Evolutionary conservation across 2,113 vertebrate genomes (phyloP).

Genomic region (Takifugu flavidus): DNA sequence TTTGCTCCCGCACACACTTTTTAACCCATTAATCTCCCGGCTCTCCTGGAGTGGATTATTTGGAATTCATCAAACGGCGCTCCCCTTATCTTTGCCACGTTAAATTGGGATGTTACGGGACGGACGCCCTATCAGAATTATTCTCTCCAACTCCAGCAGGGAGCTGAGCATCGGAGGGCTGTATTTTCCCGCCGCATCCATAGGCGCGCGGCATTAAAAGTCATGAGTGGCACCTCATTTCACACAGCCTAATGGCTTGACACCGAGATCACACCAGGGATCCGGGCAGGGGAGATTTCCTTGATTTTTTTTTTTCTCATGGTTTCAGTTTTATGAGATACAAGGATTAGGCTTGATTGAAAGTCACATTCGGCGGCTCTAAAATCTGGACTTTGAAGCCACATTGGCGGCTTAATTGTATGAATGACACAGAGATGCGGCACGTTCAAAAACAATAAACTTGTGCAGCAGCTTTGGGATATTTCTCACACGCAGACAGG

Average conservation of each 20-base stretch:
- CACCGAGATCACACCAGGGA: slow-evolving; percentile 73
- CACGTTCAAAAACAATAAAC: slow-evolving; percentile 15
- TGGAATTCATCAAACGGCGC: slow-evolving; percentile 59
- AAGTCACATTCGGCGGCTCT: slow-evolving; percentile 47
- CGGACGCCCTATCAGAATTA: slow-evolving; percentile 65
- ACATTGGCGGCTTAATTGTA: slow-evolving; percentile 44
- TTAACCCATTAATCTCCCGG: slow-evolving; percentile 54
- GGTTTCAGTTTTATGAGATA: slow-evolving; percentile 59
- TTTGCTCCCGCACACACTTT: slow-evolving; percentile 1
- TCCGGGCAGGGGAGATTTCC: slow-evolving; percentile 66
- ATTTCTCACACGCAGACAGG: slow-evolving; percentile 66
- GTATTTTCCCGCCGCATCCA: slow-evolving; percentile 68
- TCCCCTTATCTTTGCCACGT: slow-evolving; percentile 59
- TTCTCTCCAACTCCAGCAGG: slow-evolving; percentile 53
- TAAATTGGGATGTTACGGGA: slow-evolving; percentile 64
- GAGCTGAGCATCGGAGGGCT: slow-evolving; percentile 54
- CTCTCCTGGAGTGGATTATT: slow-evolving; percentile 68
- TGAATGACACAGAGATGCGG: slow-evolving; percentile 34
- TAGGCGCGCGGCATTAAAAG: slow-evolving; percentile 75
- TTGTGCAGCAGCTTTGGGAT: slow-evolving; percentile 51
- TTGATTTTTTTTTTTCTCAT: slow-evolving; percentile 35
- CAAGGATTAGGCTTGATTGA: slow-evolving; percentile 68
- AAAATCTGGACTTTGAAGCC: slow-evolving; percentile 25
- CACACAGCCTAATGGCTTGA: slow-evolving; percentile 83
- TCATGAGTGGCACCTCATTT: slow-evolving; percentile 83